phyloP scores from a whole-genome alignment of 2,113 vertebrate species.

The Mastomys coucha region DNA sequence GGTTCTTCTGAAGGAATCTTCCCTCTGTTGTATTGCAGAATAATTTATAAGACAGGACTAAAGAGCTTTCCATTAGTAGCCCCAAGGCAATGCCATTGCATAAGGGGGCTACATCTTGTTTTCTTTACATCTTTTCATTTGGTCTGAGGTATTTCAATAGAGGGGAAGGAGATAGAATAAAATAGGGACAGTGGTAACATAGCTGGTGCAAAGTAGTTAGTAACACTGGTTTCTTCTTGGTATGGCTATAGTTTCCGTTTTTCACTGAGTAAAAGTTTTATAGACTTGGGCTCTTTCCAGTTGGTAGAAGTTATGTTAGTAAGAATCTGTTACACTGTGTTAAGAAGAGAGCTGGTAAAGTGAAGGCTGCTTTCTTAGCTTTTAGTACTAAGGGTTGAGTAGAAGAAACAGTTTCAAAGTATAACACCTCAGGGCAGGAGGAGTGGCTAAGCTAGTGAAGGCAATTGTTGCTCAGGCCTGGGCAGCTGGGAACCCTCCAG shows the following conservation, averaged over 20 bases:
- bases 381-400: neutral
- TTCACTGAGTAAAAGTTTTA: neutral
- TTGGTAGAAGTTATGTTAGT: neutral
- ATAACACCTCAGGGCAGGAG: neutral
- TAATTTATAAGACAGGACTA: neutral
- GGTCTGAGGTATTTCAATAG: neutral
- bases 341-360: neutral
- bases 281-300: neutral
- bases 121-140: neutral
- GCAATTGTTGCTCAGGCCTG: neutral
- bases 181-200: neutral
- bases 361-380: neutral
- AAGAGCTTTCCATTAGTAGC: neutral
- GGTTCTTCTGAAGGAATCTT: constrained; percentile 39
- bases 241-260: neutral
- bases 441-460: neutral
- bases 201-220: neutral
- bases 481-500: neutral
- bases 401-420: neutral
- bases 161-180: neutral
- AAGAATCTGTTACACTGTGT: neutral
- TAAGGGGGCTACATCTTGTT: neutral
- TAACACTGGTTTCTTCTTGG: neutral
- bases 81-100: neutral
- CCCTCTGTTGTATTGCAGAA: neutral